Evolutionary conservation across 1,140 invertebrate species (phyloP).

Genomic region (Aphelinus certus): DNA sequence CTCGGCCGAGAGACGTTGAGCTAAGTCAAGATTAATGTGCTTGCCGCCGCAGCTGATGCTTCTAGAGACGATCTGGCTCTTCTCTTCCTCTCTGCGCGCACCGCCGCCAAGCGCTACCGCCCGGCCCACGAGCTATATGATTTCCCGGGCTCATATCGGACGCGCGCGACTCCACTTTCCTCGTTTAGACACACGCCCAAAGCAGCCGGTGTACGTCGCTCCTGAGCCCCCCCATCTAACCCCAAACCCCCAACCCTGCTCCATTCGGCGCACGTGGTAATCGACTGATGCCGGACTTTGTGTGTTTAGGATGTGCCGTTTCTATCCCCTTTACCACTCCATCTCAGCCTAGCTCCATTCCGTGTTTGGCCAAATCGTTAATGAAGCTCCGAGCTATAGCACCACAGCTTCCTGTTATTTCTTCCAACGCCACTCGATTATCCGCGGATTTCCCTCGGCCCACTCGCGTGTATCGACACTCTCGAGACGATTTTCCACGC

Average conservation of each 20-base stretch:
- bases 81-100: not conserved
- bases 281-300: conserved; percentile 9
- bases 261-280: not conserved
- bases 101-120: too few relatives aligned
- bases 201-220: too few relatives aligned
- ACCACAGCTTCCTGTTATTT: not conserved
- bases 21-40: conserved; percentile 34
- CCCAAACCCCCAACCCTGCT: not conserved
- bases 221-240: not conserved
- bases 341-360: not conserved
- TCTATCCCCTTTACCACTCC: not conserved
- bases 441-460: not conserved
- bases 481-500: too few relatives aligned
- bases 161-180: not conserved
- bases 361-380: conserved; percentile 19
- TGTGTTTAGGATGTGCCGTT: conserved; percentile 25
- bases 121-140: not conserved
- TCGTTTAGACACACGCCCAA: not conserved
- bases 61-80: conserved; percentile 16
- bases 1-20: not conserved
- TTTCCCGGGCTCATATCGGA: conserved; percentile 1
- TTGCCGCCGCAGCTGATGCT: conserved; percentile 1
- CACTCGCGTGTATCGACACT: too few relatives aligned
- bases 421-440: not conserved
- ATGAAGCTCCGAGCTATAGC: not conserved